phyloP scores from a whole-genome alignment of 2,888 invertebrate species.

The Rotaria macrura region DNA sequence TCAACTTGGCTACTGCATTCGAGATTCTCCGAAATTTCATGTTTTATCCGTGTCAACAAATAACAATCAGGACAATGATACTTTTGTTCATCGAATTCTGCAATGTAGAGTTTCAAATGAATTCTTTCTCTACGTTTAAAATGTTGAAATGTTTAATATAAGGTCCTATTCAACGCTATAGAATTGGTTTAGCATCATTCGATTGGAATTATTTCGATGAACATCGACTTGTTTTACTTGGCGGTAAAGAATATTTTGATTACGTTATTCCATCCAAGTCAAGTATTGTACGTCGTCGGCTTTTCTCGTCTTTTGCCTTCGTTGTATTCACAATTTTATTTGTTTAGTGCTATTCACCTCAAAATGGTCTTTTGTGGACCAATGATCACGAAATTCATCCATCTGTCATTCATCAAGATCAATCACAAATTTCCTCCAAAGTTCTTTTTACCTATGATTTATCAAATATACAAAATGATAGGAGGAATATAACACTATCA shows the following conservation, averaged over 20 bases:
- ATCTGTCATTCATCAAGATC: not conserved
- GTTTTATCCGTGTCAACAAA: not conserved
- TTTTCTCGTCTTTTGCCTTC: no score
- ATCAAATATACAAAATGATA: not conserved
- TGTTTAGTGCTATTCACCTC: not conserved
- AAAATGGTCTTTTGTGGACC: not conserved
- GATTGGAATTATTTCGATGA: slow-evolving; percentile 10
- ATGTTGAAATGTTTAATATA: not conserved
- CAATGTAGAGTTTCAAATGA: not conserved
- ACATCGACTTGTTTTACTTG: not conserved
- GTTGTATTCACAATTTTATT: no score
- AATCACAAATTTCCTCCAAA: not conserved
- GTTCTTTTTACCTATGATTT: not conserved
- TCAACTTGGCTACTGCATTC: not conserved
- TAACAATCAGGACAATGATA: not conserved
- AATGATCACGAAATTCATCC: not conserved
- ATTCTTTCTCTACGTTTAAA: not conserved
- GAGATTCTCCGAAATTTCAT: not conserved
- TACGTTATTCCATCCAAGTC: not conserved
- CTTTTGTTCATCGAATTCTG: not conserved
- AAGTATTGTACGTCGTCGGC: not conserved
- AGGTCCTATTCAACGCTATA: not conserved
- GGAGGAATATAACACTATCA: not conserved
- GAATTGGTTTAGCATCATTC: not conserved
- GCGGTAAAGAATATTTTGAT: not conserved